Conservation (phyloP, 2,113 vertebrate genomes). For the Sorex fumeus region DNA sequence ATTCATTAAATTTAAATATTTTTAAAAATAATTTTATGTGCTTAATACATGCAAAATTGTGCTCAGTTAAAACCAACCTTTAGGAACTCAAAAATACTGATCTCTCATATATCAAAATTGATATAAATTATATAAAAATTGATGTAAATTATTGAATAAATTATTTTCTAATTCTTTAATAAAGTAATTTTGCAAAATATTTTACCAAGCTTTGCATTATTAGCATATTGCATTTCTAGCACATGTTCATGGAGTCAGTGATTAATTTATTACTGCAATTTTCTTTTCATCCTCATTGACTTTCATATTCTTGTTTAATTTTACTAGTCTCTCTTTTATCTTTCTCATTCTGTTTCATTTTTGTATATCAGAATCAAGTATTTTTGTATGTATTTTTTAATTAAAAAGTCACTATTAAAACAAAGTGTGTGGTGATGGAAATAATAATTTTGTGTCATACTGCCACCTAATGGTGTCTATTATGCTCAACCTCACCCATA, state of each 20-base stretch:
- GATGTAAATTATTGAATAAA: slow-evolving; percentile 3
- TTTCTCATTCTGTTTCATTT: neutral
- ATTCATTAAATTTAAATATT: no score
- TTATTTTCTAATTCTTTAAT: neutral
- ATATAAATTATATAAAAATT: neutral
- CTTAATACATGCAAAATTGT: slow-evolving; percentile 18
- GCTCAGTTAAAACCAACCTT: neutral
- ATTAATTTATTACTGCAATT: neutral
- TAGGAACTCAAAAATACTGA: neutral
- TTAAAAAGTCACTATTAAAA: neutral
- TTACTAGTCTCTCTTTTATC: neutral
- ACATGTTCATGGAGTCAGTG: neutral
- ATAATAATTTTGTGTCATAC: slow-evolving; percentile 76
- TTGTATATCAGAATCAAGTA: neutral
- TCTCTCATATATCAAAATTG: neutral
- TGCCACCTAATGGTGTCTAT: slow-evolving; percentile 81
- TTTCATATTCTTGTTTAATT: neutral
- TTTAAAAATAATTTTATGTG: neutral
- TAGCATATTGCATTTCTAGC: neutral
- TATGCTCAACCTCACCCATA: neutral
- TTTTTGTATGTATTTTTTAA: neutral
- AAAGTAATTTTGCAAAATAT: neutral
- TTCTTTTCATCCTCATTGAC: neutral
- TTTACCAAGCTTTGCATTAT: neutral
- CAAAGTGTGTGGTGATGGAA: neutral